Evolutionary conservation across 92 coral and sea anemone genomes (phyloP), one percentile per base, ranked within the genome.

Genomic region (Zoanthus solanderi): DNA sequence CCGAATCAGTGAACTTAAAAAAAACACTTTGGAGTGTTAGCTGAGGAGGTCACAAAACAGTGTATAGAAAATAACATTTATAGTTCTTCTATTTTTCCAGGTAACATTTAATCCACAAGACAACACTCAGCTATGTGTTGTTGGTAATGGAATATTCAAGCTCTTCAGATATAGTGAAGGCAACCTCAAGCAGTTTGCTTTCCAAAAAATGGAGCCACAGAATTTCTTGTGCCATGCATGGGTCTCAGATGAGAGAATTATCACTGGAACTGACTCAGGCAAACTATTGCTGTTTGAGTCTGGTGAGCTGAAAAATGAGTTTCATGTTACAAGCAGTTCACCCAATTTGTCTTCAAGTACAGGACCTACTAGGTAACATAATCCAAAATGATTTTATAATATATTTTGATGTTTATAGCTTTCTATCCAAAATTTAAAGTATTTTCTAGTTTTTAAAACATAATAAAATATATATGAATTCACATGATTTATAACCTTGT

Each of bases 151-250:
- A 4, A 97, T 97, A n/a, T 97, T 97, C 94, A 97, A 97, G 92
- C 90, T 97, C 60, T 97, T 95, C 89, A 94, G 99, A 66, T 97
- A 97, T 93, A 97, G 98, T 73, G 99, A 97, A 66, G 99, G 98
- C 29, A 97, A 97, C 78, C 94, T 97, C 7, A 97, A 97, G 86
- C 99, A 97, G 90, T 97, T 97, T 95, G 99, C 99, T 37, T 97
- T 97, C 87, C 99, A 97, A 87, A 97, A 97, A 91, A 92, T 97
- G 95, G 99, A 97, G 83, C 99, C 99, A 47, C 99, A 97, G 58
- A 97, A 97, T 79, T 97, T 97, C 47, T 91, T 97, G 45, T 95
- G 97, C 53, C 99, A 97, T 88, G 95, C 99, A 0, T 97, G 99
- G 99, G 94, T 97, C 18, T 95, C 99, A 54, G 99, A 97, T 82